A percentile compares a stretch with the other conserved stretches of the same genome.
These are phyloP conservation scores for Polypedilum pembai DNA, from an alignment of 1,140 invertebrate species.

Conservation along the genomic window DNA sequence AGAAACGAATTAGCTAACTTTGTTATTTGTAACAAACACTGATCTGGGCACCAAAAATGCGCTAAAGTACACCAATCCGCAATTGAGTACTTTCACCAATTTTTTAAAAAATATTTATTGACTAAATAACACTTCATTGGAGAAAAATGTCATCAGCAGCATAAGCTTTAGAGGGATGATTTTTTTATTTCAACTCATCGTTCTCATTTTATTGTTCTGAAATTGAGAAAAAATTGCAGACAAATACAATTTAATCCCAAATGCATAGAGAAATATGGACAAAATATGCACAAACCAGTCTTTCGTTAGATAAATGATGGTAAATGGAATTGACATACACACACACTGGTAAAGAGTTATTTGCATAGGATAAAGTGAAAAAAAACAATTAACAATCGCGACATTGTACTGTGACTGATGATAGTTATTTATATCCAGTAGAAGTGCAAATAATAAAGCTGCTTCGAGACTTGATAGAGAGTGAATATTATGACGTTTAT, in stretches of 20 bases:
- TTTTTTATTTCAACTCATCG: not conserved
- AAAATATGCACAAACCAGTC: not conserved
- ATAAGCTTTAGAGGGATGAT: not conserved
- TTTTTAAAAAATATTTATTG: no score
- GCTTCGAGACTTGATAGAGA: not conserved
- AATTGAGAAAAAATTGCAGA: not conserved
- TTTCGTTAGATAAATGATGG: constrained; percentile 3
- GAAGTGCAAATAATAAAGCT: not conserved
- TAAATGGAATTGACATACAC: constrained; percentile 9
- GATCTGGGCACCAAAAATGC: no score
- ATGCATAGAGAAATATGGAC: not conserved
- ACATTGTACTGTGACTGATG: not conserved
- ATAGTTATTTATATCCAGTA: not conserved
- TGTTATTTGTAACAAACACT: no score
- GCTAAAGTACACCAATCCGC: no score
- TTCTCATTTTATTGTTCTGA: not conserved
- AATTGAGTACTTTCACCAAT: no score
- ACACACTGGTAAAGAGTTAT: not conserved
- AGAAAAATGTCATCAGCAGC: not conserved
- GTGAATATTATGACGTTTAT: not conserved
- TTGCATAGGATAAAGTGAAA: not conserved
- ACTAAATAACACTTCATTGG: not conserved
- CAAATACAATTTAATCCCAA: not conserved
- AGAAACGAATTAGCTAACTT: no score
- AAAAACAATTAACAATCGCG: constrained; percentile 7